Conservation (phyloP, 2,797 vertebrate species). For the Hemibagrus guttatus region DNA sequence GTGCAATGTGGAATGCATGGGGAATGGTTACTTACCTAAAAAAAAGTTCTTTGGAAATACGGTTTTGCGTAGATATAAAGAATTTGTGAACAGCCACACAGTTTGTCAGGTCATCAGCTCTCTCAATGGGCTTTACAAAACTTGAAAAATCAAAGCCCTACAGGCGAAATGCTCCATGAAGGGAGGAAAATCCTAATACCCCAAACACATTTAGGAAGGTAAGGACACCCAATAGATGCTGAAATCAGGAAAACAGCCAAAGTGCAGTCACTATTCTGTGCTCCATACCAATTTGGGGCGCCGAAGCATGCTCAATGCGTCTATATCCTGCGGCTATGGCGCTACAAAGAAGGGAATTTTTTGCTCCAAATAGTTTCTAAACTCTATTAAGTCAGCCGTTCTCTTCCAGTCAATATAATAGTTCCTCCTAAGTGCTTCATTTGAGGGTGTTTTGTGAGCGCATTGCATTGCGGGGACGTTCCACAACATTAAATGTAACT, state of each 20-base stretch:
- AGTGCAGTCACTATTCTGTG: neutral
- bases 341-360: slow-evolving; percentile 3
- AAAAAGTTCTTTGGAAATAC: neutral
- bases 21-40: neutral
- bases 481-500: neutral
- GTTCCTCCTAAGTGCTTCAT: slow-evolving; percentile 7
- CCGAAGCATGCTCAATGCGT: slow-evolving; percentile 8
- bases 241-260: slow-evolving; percentile 14
- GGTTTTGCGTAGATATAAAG: neutral
- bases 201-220: slow-evolving; percentile 12
- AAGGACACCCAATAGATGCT: neutral
- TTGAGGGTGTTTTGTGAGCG: neutral
- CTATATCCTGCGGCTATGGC: slow-evolving; percentile 19
- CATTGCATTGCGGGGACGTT: neutral
- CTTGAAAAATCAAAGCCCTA: neutral
- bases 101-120: slow-evolving; percentile 23
- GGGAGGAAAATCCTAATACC: neutral
- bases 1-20: neutral
- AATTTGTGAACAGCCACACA: neutral
- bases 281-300: neutral
- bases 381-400: slow-evolving; percentile 4
- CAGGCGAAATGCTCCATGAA: slow-evolving; percentile 13
- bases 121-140: neutral
- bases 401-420: slow-evolving; percentile 9
- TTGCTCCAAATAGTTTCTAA: slow-evolving; percentile 4